Evolutionary conservation across 1,140 invertebrate species (phyloP), one percentile per base, ranked within the genome.

Genomic region (Drosophila auraria): DNA sequence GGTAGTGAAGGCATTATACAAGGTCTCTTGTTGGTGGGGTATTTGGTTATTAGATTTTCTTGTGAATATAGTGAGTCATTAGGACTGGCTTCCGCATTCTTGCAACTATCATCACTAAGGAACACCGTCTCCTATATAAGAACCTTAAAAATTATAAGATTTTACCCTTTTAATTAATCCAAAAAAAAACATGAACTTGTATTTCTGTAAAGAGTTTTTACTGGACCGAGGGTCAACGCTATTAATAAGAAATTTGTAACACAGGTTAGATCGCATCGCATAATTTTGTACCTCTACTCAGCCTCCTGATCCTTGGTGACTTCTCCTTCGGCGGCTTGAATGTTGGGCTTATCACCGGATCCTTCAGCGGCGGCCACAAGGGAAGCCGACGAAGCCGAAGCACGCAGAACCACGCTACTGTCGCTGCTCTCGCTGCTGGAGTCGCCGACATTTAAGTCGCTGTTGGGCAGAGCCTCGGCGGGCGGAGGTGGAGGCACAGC

Each of bases 391-490:
- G 82, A 82, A 8, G 73, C 74, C 8, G 81, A 72, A 5, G 86
- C 51, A 17, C 87, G 71, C 11, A 90, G 44, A 0, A 89, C 86
- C 9, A 89, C 86, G 50, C 86, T 89, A 7, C 63, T 90, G 42
- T 89, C 86, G 50, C 86, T 89, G 54, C 86, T 89, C 63, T 90
- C 82, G 20, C 86, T 89, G 64, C 86, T 89, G 6, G 86, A 89
- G n/a, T 89, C 86, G 23, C 86, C 86, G 40, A 82, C 82, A 60
- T 74, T 90, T 4, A 65, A 44, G 20, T 90, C 86, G 40, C 11
- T 63, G 33, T 15, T 51, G 36, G 54, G 20, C n/a, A 59, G 14
- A 9, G 83, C 76, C 59, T 89, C 84, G 1, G 73, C 82, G 8
- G 81, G 70, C 25, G 86, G 78, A 12, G 78, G 78, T 20, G 69